Evolutionary conservation across 2,888 invertebrate species (phyloP).

Genomic region (Cistogaster globosa): DNA sequence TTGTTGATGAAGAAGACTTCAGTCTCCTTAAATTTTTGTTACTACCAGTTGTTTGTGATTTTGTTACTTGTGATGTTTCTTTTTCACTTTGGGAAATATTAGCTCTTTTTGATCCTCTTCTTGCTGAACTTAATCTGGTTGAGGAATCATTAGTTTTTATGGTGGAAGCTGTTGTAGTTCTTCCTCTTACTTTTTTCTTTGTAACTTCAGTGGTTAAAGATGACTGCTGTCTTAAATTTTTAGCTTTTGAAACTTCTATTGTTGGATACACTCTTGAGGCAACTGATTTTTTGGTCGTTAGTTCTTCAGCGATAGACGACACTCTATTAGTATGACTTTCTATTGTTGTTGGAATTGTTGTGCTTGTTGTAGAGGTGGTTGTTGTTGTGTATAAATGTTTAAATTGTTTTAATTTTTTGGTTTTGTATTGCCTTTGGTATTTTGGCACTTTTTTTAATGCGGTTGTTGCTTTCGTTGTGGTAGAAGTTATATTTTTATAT

Average conservation of each 20-base stretch:
- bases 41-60: conserved; percentile 3
- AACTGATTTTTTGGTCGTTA: conserved; percentile 27
- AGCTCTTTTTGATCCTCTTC: conserved; percentile 39
- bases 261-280: conserved; percentile 33
- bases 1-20: neutral
- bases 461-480: conserved; percentile 41
- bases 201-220: conserved; percentile 12
- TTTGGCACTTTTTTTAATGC: conserved; percentile 51
- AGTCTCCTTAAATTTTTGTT: conserved; percentile 44
- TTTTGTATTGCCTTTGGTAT: conserved; percentile 63
- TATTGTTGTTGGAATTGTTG: conserved; percentile 22
- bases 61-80: neutral
- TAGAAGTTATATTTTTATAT: conserved; percentile 35
- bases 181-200: conserved; percentile 32
- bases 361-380: conserved; percentile 30
- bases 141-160: conserved; percentile 1
- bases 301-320: conserved; percentile 31
- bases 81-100: conserved; percentile 30
- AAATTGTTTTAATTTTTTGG: conserved; percentile 60
- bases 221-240: conserved; percentile 5
- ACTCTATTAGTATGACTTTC: conserved; percentile 35
- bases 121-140: neutral
- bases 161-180: conserved; percentile 20
- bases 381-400: conserved; percentile 56
- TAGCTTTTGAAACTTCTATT: conserved; percentile 23